Evolutionary conservation across 2,113 vertebrate genomes (phyloP).

Genomic region (Sturnira hondurensis): DNA sequence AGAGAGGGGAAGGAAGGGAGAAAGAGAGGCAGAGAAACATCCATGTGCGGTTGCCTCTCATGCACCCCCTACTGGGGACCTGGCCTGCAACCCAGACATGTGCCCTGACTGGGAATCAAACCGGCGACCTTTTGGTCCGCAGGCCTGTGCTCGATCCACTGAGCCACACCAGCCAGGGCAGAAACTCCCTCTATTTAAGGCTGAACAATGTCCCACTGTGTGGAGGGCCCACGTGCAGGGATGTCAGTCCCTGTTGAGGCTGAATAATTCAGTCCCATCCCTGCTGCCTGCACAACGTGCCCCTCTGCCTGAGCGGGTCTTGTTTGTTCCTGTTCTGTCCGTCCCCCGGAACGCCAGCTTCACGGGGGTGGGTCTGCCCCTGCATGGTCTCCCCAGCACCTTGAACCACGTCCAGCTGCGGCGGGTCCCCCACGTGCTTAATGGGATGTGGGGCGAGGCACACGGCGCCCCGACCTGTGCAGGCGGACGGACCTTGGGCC

Average conservation of each 20-base stretch:
- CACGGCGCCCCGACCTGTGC: rapidly evolving
- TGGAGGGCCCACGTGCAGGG: rapidly evolving
- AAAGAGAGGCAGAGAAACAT: too few relatives aligned
- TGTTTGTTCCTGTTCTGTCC: rapidly evolving
- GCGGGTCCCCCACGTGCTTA: rapidly evolving
- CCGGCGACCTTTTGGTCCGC: too few relatives aligned
- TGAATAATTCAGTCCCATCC: neutral
- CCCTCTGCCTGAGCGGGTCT: rapidly evolving
- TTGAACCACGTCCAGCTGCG: rapidly evolving
- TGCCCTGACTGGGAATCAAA: too few relatives aligned
- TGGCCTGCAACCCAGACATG: too few relatives aligned
- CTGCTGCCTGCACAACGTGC: rapidly evolving
- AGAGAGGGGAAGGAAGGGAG: too few relatives aligned
- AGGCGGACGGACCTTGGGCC: rapidly evolving
- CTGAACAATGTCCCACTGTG: rapidly evolving
- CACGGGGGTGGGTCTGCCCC: rapidly evolving
- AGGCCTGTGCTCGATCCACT: too few relatives aligned
- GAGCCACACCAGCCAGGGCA: too few relatives aligned
- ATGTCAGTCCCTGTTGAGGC: rapidly evolving
- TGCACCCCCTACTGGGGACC: too few relatives aligned
- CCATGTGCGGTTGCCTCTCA: too few relatives aligned
- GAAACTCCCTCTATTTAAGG: neutral
- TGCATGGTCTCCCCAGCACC: neutral
- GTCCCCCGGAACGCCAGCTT: rapidly evolving
- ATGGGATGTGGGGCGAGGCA: rapidly evolving